Evolutionary conservation across 2,797 vertebrate genomes (phyloP), one percentile per base, ranked within the genome.

Genomic region (Erpetoichthys calabaricus): DNA sequence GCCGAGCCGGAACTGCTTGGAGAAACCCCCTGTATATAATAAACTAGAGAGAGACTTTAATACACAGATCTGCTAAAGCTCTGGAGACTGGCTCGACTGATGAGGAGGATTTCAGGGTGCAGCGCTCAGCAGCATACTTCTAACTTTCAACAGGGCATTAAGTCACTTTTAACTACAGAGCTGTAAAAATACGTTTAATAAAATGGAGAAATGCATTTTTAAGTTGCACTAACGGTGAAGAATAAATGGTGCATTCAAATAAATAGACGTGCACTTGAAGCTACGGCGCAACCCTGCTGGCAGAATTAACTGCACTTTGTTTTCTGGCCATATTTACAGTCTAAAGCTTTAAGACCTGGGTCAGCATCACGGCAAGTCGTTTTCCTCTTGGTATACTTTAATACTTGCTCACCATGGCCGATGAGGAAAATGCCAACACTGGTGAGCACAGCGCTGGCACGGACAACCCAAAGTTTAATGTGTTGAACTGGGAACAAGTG

Each of bases 401-500:
- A 25, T 25, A 25, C 25, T 25, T 25, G 25, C 7, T 64, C 56
- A 80, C 69, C 65, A 97, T 97, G 95, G 91, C 91, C 60, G 91
- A 92, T 67, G 89, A 87, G 70, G 90, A 90, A 63, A 80, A 78
- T 47, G 67, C 68, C 50, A 46, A 65, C 53, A 65, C 72, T 65
- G 62, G 73, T 65, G 59, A 68, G 63, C 61, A 67, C 55, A 66
- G 68, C 44, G 45, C 71, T 10, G 73, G 75, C 49, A 9, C 66
- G 8, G 77, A 76, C 49, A 74, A 71, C 69, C 80, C 77, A 58
- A 89, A 84, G 66, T 86, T 89, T 51, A 96, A 92, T 63, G 94
- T 98, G 59, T 87, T 99, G 61, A 89, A 63, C 82, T 99, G 95
- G 95, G 92, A 94, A 74, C 95, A 98, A 87, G 94, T 99, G 86